Evolutionary conservation across 2,113 vertebrate species (phyloP).

Genomic region (Agapornis roseicollis): DNA sequence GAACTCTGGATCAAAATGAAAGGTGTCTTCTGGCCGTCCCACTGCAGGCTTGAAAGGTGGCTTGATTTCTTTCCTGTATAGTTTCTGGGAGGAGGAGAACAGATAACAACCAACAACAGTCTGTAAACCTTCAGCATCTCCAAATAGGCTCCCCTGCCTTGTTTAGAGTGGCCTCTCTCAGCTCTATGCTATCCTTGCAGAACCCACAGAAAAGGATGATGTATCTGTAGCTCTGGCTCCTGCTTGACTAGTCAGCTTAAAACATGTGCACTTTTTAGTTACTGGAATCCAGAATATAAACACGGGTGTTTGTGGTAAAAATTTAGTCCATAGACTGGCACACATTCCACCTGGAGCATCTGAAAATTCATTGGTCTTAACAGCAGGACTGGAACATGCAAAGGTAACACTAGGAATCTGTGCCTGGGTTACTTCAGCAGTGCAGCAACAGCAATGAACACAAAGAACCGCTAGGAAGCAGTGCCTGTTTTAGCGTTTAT

Average conservation of each 20-base stretch:
- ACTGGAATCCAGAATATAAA: background rate
- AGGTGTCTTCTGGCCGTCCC: slow-evolving; percentile 94
- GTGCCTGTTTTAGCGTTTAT: background rate
- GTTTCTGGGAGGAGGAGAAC: slow-evolving; percentile 74
- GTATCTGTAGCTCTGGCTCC: fast-evolving
- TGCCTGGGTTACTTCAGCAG: background rate
- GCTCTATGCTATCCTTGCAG: background rate
- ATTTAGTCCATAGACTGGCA: background rate
- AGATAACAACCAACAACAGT: background rate
- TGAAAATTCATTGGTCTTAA: background rate
- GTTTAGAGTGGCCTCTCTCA: background rate
- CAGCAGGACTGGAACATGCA: background rate
- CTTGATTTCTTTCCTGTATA: slow-evolving; percentile 90
- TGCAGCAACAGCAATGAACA: background rate
- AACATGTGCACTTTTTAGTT: background rate
- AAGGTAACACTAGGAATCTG: background rate
- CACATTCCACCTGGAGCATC: background rate
- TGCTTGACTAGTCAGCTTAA: fast-evolving
- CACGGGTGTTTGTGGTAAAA: background rate
- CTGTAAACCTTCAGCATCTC: background rate
- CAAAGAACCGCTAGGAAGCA: background rate
- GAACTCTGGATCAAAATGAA: slow-evolving; percentile 97
- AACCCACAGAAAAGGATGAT: background rate
- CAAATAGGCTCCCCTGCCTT: background rate
- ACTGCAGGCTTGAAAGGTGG: slow-evolving; percentile 94